These are phyloP conservation scores for Sandelia bainsii DNA, from an alignment of 2,797 vertebrate species.

Conservation along the genomic window DNA sequence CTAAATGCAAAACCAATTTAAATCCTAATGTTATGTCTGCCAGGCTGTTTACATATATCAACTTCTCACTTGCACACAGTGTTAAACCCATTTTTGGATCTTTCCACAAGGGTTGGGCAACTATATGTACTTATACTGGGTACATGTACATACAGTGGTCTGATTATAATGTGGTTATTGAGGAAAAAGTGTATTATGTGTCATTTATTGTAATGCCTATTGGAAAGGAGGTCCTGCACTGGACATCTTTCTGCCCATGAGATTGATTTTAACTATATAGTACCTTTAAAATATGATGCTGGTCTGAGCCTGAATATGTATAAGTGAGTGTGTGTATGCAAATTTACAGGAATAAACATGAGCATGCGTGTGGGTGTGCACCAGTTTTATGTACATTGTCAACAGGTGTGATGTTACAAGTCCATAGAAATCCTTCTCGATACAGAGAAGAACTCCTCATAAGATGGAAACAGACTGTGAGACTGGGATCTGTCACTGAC, in stretches of 20 bases:
- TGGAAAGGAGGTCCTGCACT: background rate
- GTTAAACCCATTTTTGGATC: background rate
- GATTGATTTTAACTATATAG: background rate
- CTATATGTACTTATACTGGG: background rate
- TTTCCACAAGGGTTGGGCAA: background rate
- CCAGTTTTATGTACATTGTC: constrained; percentile 8
- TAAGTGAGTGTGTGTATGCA: background rate
- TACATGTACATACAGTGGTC: too few relatives aligned
- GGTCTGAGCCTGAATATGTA: background rate
- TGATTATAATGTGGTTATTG: too few relatives aligned
- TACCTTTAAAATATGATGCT: background rate
- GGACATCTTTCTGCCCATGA: background rate
- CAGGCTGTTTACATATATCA: background rate
- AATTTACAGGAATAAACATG: constrained; percentile 9
- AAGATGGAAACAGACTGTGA: background rate
- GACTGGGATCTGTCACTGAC: constrained; percentile 5
- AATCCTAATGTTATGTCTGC: constrained; percentile 1
- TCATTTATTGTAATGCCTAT: background rate
- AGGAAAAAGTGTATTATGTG: constrained; percentile 1
- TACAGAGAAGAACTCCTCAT: background rate
- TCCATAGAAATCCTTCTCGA: background rate
- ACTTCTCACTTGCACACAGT: background rate
- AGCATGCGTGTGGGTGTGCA: constrained; percentile 10
- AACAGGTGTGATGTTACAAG: background rate
- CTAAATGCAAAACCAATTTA: too few relatives aligned